Conservation (phyloP, 1,140 invertebrate genomes). For the Campoletis sonorensis region DNA sequence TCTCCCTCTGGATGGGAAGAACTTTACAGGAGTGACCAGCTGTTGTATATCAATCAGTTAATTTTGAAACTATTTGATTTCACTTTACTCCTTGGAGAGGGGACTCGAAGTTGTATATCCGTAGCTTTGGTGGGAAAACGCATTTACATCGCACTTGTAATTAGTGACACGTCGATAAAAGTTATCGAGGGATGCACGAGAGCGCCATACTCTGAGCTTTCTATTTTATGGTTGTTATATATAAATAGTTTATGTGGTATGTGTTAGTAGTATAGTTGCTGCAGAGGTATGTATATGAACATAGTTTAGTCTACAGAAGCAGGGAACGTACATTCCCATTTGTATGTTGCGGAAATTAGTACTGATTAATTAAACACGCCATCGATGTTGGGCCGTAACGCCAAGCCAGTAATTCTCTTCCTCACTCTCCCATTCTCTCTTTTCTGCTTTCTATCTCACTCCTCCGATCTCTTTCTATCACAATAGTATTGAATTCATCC, state of each 20-base stretch:
- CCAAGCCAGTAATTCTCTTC: not conserved
- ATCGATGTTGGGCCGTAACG: constrained; percentile 31
- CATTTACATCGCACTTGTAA: constrained; percentile 28
- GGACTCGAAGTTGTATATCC: not conserved
- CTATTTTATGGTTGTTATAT: not conserved
- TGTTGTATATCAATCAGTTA: not conserved
- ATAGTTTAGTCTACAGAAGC: not conserved
- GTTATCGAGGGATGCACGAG: constrained; percentile 16
- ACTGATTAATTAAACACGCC: constrained; percentile 46
- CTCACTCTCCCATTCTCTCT: constrained; percentile 8
- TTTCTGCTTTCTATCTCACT: not conserved
- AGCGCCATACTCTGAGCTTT: no score
- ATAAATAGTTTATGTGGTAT: not conserved
- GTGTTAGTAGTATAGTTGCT: not conserved
- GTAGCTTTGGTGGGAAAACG: not conserved
- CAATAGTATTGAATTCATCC: not conserved
- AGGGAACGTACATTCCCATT: not conserved
- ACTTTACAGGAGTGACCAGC: no score
- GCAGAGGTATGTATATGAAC: not conserved
- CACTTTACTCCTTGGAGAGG: not conserved
- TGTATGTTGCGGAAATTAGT: constrained; percentile 32
- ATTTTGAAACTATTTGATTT: constrained; percentile 4
- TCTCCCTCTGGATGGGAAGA: no score
- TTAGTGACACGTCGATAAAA: constrained; percentile 42
- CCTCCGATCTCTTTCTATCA: constrained; percentile 3